Base-by-base conservation (phyloP, 2,888 invertebrate species). In the Steinernema hermaphroditum region DNA sequence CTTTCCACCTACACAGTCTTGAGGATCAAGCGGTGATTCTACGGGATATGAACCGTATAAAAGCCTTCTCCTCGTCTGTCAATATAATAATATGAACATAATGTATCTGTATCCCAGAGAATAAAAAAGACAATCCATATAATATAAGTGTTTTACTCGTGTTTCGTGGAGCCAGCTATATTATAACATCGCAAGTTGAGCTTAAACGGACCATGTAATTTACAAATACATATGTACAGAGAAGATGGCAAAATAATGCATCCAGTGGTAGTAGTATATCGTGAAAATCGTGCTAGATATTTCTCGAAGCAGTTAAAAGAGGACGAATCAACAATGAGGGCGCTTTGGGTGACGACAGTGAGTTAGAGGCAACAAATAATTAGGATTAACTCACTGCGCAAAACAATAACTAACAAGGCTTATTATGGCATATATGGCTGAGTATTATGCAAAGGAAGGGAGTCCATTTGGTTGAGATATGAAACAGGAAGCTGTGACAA, bases 241-340 rank as follows among this genome's bases (percentile, higher is more conserved):
- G 46, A 19, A 54, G 54, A 54, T 54, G 54, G 54, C 54, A 54
- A 54, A 54, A 54, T 54, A 54, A 22, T 54, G 54, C 54, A 54
- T 37, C 54, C 27, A 24, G 54, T 54, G 54, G 54, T 54, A 54
- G 22, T 12, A 54, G n/a, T 22, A 22, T 6, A 27, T 54, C 19
- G 12, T n/a, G 37, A 37, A 8, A 37, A 12, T 37, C 12, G 14
- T 27, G 54, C 19, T 19, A 27, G 54, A 27, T 24, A 27, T 22
- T 22, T 27, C 6, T 46, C 54, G 27, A 27, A 22, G 54, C 27
- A 27, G 6, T 6, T 54, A 22, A 54, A 8, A 6, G 27, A 54
- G 22, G 6, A 24, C 22, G 54, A 54, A 27, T 27, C 54, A 54
- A 54, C 54, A 54, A 54, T 8, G 27, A 27, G 27, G 54, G 54